phyloP scores from a whole-genome alignment of 2,797 vertebrate genomes.

The Sebastes trivittatus region DNA sequence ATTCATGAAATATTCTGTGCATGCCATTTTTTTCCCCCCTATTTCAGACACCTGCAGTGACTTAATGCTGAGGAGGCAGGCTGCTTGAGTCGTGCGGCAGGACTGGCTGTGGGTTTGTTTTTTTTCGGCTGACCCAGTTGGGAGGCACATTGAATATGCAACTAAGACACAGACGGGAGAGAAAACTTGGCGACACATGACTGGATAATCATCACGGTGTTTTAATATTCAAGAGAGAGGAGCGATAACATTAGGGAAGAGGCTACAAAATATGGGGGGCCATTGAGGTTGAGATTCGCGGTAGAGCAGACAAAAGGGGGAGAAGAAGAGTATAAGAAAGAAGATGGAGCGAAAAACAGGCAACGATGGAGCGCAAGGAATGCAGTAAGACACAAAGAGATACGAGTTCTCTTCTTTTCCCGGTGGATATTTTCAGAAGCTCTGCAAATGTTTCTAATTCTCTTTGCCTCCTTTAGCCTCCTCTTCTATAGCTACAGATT shows the following conservation, averaged over 20 bases:
- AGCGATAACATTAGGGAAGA: conserved; percentile 6
- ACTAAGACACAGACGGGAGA: conserved; percentile 58
- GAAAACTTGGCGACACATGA: conserved; percentile 65
- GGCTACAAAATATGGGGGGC: background rate
- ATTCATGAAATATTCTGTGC: background rate
- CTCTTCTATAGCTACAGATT: conserved; percentile 54
- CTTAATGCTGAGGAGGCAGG: conserved; percentile 50
- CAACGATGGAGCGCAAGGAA: background rate
- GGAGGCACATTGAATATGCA: conserved; percentile 69
- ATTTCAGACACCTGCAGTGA: conserved; percentile 55
- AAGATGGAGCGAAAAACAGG: background rate
- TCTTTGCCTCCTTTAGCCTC: conserved; percentile 32
- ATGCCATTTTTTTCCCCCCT: background rate
- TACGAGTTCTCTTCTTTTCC: conserved; percentile 38
- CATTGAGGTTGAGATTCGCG: background rate
- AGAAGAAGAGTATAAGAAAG: background rate
- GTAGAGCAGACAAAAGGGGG: background rate
- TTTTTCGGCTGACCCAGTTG: conserved; percentile 72
- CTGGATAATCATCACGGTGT: conserved; percentile 59
- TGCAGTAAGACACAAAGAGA: conserved; percentile 37
- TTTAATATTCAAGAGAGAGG: conserved; percentile 57
- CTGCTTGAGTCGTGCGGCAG: conserved; percentile 38
- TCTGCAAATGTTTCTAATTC: conserved; percentile 54
- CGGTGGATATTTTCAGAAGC: conserved; percentile 53
- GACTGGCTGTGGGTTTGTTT: conserved; percentile 23